These are phyloP conservation scores for Rhingia campestris DNA, from an alignment of 2,888 invertebrate genomes.

Conservation along the genomic window DNA sequence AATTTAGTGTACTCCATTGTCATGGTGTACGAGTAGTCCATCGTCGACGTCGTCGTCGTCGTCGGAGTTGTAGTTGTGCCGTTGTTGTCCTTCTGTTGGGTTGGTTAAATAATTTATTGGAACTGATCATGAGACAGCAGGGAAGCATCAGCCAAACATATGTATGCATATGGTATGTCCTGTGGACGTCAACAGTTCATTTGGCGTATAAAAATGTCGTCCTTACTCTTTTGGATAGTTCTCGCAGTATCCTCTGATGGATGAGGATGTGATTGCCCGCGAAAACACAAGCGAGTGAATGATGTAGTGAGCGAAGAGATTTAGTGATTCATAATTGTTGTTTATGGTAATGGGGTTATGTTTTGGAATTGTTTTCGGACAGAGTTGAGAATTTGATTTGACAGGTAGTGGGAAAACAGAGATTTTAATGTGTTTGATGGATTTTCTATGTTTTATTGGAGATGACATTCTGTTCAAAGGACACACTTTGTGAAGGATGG, in stretches of 20 bases:
- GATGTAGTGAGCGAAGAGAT: slow-evolving; percentile 26
- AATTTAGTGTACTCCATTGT: slow-evolving; percentile 69
- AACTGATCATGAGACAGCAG: slow-evolving; percentile 70
- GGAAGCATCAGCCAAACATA: slow-evolving; percentile 20
- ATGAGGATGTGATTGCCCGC: slow-evolving; percentile 48
- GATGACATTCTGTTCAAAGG: no score
- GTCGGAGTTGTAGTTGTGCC: slow-evolving; percentile 1
- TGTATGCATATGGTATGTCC: slow-evolving; percentile 32
- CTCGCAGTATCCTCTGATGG: slow-evolving; percentile 2
- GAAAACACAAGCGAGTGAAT: slow-evolving; percentile 28
- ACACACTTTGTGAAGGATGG: no score
- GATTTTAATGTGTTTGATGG: no score
- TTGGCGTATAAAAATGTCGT: slow-evolving; percentile 55
- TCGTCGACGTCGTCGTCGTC: neutral
- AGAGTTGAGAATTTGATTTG: slow-evolving; percentile 8
- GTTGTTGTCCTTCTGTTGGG: slow-evolving; percentile 41
- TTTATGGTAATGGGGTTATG: slow-evolving; percentile 41
- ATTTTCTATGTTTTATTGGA: no score
- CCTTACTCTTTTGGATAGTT: slow-evolving; percentile 14
- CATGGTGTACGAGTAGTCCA: slow-evolving; percentile 20
- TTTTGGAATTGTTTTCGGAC: neutral
- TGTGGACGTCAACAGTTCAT: slow-evolving; percentile 66
- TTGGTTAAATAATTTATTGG: slow-evolving; percentile 70
- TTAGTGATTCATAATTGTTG: slow-evolving; percentile 64
- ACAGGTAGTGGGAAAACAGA: neutral